Base-by-base conservation (phyloP, 2,888 invertebrate species). In the Ophion ventricosus region DNA sequence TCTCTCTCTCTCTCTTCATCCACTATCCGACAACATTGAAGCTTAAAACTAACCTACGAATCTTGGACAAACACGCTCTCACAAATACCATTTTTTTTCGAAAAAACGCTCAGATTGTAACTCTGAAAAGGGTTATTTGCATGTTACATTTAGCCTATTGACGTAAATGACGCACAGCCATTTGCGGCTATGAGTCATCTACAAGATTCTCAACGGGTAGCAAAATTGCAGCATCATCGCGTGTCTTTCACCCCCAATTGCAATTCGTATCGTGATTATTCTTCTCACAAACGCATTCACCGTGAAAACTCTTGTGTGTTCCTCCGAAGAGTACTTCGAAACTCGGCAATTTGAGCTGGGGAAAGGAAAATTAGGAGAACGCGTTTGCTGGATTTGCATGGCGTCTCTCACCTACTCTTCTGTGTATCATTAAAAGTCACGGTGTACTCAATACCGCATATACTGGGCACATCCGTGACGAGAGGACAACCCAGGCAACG, bases 181-280 rank as follows among this genome's bases (percentile, higher is more conserved):
- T 87, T 35, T 86, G 85, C 87, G 87, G 90, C 85, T 85, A 82
- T 86, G 88, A 83, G 87, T 85, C 87, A 87, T 89, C 89, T 87
- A 84, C 88, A 80, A 85, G 84, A 80, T 70, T 63, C 59, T 80
- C 85, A 83, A 85, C 80, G 73, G 85, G 83, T 35, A 4, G 35
- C 35, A 35, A 35, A 35, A 35, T 35, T 35, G 35, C 35, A 35
- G 35, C 35, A 35, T 35, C 35, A 35, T 35, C 35, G 35, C 35
- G 35, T 5, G 35, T 35, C 35, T 35, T 35, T 35, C 7, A 8
- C 35, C 35, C 35, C 35, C 35, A 7, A 35, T 35, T 35, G 35
- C 35, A 35, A 1, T 35, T 35, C 35, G 35, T 8, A 78, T 86
- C 87, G 89, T 89, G 89, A 87, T 76, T 77, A 14, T 49, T 56